Evolutionary conservation across 1,140 invertebrate species (phyloP).

Genomic region (Antheraea pernyi): DNA sequence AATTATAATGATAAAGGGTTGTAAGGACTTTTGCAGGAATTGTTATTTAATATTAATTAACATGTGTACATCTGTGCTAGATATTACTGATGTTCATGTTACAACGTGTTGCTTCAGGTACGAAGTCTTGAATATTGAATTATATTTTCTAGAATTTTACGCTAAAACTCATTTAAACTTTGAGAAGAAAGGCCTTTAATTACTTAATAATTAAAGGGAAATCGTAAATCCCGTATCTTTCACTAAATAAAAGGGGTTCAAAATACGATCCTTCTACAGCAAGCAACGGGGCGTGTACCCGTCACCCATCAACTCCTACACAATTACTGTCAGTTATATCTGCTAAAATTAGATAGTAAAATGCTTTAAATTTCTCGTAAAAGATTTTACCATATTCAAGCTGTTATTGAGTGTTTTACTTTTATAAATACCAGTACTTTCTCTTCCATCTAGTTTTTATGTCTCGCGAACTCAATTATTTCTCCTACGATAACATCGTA

Average conservation of each 20-base stretch:
- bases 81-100: too few species aligned
- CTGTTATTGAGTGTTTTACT: neutral
- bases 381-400: neutral
- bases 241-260: neutral
- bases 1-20: too few species aligned
- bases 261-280: neutral
- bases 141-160: too few species aligned
- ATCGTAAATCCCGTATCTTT: neutral
- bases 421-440: constrained; percentile 1
- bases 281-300: constrained; percentile 32
- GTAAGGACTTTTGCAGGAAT: too few species aligned
- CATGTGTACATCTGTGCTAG: too few species aligned
- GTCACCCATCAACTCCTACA: constrained; percentile 42
- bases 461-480: neutral
- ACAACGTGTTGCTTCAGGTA: too few species aligned
- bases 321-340: constrained; percentile 36
- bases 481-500: neutral
- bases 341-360: neutral
- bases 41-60: too few species aligned
- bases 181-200: neutral
- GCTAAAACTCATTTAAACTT: too few species aligned
- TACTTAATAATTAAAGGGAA: neutral
- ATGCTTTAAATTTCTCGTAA: neutral
- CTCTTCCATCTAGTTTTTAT: neutral
- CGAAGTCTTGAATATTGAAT: too few species aligned